Base-by-base conservation (phyloP, 1,140 invertebrate genomes). In the Akabosia matsudoensis region DNA sequence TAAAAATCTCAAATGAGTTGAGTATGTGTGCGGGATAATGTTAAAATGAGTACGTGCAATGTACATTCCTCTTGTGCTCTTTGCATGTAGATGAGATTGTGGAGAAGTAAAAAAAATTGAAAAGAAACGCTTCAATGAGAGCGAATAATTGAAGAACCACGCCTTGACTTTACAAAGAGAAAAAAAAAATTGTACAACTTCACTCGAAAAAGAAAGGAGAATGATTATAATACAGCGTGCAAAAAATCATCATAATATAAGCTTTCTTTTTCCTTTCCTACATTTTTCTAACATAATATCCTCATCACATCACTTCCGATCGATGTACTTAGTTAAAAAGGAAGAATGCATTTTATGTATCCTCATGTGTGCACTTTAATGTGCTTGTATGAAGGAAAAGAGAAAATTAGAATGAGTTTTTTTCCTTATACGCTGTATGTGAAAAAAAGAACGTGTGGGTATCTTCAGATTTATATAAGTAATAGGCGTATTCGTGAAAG, bases 261-360 rank as follows among this genome's bases (percentile, higher is more conserved):
- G 54, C 54, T 56, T 56, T 3, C 37, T 45, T 45, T 16, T 56
- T 56, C 61, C 30, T 22, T n/a, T n/a, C n/a, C n/a, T n/a, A n/a
- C n/a, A n/a, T n/a, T n/a, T n/a, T n/a, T n/a, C n/a, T n/a, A n/a
- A 67, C 61, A 67, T 67, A 45, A 45, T 45, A 67, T 67, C 26
- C 61, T 67, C 61, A 67, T 67, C 61, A 67, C 61, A 67, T 67
- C 61, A 67, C 61, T 67, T 67, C 61, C 61, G 61, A 67, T 67
- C 61, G 61, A 67, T 67, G 61, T 67, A 67, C 61, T 67, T 67
- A 67, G 61, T 61, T 61, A 61, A 61, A 61, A 61, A 24, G 14
- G n/a, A 45, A 45, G 37, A 45, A 45, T 45, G 37, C 37, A 45
- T 45, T 45, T 45, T 45, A 45, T 45, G 18, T 45, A 7, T n/a